Evolutionary conservation across 1,140 invertebrate genomes (phyloP).

Genomic region (Phocides pigmalion): DNA sequence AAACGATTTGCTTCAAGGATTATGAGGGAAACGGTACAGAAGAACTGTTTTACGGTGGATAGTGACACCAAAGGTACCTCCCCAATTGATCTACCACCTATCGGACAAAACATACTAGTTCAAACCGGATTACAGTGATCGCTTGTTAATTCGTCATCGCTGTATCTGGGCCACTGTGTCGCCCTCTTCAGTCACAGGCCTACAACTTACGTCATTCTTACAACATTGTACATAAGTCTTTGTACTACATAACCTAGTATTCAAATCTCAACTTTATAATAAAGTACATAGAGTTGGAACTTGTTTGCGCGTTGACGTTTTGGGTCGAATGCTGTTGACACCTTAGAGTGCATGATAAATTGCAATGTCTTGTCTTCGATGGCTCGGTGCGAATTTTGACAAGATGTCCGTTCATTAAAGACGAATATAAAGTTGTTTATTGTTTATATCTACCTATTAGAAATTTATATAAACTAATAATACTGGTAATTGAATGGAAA

Average conservation of each 20-base stretch:
- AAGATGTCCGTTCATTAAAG: too few relatives aligned
- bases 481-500: too few relatives aligned
- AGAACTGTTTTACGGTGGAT: too few relatives aligned
- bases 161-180: conserved; percentile 42
- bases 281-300: conserved; percentile 6
- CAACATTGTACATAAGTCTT: conserved; percentile 42
- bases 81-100: too few relatives aligned
- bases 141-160: conserved; percentile 41
- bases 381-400: conserved; percentile 4
- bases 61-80: too few relatives aligned
- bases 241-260: conserved; percentile 24
- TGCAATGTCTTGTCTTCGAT: conserved; percentile 37
- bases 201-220: conserved; percentile 50
- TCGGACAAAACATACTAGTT: too few relatives aligned
- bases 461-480: too few relatives aligned
- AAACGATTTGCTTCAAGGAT: too few relatives aligned
- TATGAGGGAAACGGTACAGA: too few relatives aligned
- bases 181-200: conserved; percentile 41
- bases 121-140: conserved; percentile 23
- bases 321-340: conserved; percentile 37
- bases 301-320: conserved; percentile 5
- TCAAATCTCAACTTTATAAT: conserved; percentile 8
- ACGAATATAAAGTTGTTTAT: too few relatives aligned
- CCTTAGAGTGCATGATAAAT: conserved; percentile 40
- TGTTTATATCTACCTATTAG: too few relatives aligned